Evolutionary conservation across 2,888 invertebrate species (phyloP).

Genomic region (Synergus umbraculus): DNA sequence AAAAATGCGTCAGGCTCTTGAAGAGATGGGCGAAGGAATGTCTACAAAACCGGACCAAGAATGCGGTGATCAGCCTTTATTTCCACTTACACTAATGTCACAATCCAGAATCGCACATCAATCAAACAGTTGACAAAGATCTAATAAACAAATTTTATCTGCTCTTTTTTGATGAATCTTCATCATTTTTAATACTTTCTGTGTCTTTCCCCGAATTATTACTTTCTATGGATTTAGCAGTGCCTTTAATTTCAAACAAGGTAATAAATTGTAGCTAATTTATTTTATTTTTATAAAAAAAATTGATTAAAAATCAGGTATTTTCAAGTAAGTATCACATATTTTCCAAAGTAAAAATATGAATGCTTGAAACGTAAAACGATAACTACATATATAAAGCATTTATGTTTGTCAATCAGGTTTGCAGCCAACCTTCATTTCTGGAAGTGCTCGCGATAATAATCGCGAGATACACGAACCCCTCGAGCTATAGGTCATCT

Average conservation of each 20-base stretch:
- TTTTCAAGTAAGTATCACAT: too few species aligned
- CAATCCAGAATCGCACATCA: not conserved
- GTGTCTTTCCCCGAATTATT: too few species aligned
- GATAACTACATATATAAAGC: not conserved
- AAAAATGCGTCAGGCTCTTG: constrained; percentile 65
- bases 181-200: too few species aligned
- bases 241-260: too few species aligned
- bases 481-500: not conserved
- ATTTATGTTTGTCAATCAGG: not conserved
- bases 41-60: constrained; percentile 17
- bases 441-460: not conserved
- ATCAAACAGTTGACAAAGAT: not conserved
- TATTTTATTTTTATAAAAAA: too few species aligned
- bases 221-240: too few species aligned
- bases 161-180: not conserved
- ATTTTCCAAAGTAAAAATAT: too few species aligned
- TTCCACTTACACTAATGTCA: not conserved
- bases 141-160: not conserved
- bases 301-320: too few species aligned
- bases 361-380: too few species aligned
- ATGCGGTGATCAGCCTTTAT: not conserved
- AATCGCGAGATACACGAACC: not conserved
- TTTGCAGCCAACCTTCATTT: not conserved
- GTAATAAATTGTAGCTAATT: too few species aligned
- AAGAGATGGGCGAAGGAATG: constrained; percentile 60